Base-by-base conservation (phyloP, 2,113 vertebrate species). In the Peucedramus taeniatus region DNA sequence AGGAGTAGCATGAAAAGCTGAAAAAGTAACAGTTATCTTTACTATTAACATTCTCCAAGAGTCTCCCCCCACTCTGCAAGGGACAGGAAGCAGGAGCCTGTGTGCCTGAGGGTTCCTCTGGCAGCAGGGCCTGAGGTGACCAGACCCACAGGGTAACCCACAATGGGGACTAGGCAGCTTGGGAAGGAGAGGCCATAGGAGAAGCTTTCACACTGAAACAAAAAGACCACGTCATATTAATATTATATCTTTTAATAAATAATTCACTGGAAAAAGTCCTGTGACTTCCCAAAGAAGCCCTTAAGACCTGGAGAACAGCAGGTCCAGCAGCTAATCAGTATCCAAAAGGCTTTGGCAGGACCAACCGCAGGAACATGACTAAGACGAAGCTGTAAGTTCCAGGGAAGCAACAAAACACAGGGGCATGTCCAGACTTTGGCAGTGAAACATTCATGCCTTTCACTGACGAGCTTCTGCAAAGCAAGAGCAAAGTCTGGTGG, bases 1-100 rank as follows among this genome's bases (percentile, higher is more conserved):
- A 90, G 99, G 99, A 70, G 99, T 99, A 56, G 99, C 99, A 65
- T 99, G 99, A 96, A 99, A 99, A 92, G 99, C 99, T 99, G 97
- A 17, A 97, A 90, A 92, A 97, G 91, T 79, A 97, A 92, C 42
- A 97, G 89, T 65, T 70, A 90, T 37, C 59, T 85, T 87, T 85
- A 87, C 79, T 75, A 33, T 44, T 63, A 89, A 79, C 60, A 78
- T 50, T 69, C 56, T 87, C 33, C 47, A 31, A 42, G 81, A 56
- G 35, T 60, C 35, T 68, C 53, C 53, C 45, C 53, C 53, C 5
- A 71, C 2, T 15, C 42, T 65, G 65, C 74, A 71, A 90, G 83
- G 82, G 64, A 90, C 51, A 72, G 79, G 18, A 37, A 83, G 40
- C 2, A 15, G 74, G n/a, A 85, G 44, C 23, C 40, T 10, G 40